Evolutionary conservation across 2,113 vertebrate genomes (phyloP), one percentile per base, ranked within the genome.

Genomic region (Psilopsiagon aurifrons): DNA sequence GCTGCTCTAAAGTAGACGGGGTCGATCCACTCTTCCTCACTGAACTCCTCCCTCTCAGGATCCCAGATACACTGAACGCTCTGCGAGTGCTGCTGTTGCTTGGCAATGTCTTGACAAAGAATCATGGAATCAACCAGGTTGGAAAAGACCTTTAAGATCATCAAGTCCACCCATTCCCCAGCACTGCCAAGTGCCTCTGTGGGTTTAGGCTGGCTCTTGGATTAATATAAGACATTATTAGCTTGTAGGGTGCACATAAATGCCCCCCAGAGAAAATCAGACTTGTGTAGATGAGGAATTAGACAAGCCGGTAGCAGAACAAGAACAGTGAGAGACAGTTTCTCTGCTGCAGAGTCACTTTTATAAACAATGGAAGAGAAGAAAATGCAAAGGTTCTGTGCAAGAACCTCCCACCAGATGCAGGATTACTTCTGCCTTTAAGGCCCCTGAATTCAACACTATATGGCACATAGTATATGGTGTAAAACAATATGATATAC

Each of bases 1-100:
- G 62, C 2, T 1, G 6, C 71, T 17, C 0, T 0, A 2, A 3
- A 22, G 46, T 8, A 2, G 9, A 3, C 20, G 10, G n/a, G 57
- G 18, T 5, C 8, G 24, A 5, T 11, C 14, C 52, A 7, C 74
- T 19, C 3, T 3, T 7, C 44, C 69, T 22, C 5, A 0, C 39
- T 19, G 23, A 15, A 2, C 52, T 4, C 66, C 35, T n/a, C 49
- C 41, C 75, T 27, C 4, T 8, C n/a, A 17, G 4, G 20, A 9
- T 11, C 77, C 39, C 87, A 28, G 70, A 2, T 0, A 1, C 2
- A 2, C 37, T 5, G 13, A 3, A 3, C 0, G 22, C 78, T 51
- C 41, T 1, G 11, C 5, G 6, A 35, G 51, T 0, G 31, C 47
- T 13, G 31, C 52, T 15, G 51, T 66, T 31, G 52, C 55, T 29